phyloP scores from a whole-genome alignment of 2,797 vertebrate genomes.

The Pseudochirops cupreus region DNA sequence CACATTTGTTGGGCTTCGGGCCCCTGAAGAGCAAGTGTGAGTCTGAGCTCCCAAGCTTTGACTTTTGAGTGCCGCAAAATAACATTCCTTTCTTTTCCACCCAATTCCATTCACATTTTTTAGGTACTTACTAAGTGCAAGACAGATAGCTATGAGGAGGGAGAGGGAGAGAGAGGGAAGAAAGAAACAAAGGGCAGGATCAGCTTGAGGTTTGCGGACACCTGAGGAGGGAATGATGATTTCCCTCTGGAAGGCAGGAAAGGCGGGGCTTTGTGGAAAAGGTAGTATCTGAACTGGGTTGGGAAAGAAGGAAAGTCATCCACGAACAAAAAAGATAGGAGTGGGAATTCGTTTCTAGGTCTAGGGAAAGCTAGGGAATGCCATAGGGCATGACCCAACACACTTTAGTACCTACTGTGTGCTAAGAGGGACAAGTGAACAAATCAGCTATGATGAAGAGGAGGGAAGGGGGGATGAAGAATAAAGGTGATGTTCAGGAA shows the following conservation, averaged over 20 bases:
- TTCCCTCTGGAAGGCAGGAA: background rate
- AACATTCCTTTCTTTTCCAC: background rate
- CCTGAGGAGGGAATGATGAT: background rate
- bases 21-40: slow-evolving; percentile 22
- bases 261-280: background rate
- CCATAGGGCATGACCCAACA: too few species aligned
- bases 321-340: background rate
- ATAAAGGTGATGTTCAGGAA: background rate
- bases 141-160: background rate
- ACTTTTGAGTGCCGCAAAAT: background rate
- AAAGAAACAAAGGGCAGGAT: background rate
- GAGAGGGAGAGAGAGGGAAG: background rate
- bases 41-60: slow-evolving; percentile 18
- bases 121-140: background rate
- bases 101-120: background rate
- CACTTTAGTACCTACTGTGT: too few species aligned
- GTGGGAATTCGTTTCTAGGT: too few species aligned
- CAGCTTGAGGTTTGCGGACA: background rate
- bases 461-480: background rate
- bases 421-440: background rate
- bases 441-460: background rate
- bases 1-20: background rate
- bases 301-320: background rate
- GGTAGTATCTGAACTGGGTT: background rate
- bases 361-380: too few species aligned